Conservation (phyloP, 1,140 invertebrate genomes). For the Laodelphax striatellus region DNA sequence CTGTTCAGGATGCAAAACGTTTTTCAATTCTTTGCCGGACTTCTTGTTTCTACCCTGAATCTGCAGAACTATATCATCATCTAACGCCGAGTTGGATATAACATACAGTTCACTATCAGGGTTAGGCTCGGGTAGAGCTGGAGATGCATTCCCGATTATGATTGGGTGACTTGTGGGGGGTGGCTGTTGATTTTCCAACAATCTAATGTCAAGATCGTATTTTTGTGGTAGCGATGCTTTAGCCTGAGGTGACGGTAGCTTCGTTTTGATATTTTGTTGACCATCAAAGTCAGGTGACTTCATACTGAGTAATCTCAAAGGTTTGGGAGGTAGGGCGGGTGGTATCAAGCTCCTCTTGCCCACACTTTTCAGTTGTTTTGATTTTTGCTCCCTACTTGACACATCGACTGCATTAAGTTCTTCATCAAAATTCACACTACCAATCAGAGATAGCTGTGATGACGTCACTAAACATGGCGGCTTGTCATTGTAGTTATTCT, state of each 20-base stretch:
- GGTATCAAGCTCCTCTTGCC: conserved; percentile 27
- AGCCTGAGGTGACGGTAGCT: not conserved
- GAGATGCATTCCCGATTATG: not conserved
- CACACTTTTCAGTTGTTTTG: not conserved
- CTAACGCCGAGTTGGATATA: conserved; percentile 23
- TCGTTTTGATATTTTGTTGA: not conserved
- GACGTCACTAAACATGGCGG: not conserved
- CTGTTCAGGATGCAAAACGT: not conserved
- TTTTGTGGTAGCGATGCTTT: not conserved
- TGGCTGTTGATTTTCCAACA: conserved; percentile 1
- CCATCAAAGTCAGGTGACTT: not conserved
- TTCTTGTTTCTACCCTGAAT: conserved; percentile 12
- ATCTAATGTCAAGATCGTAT: not conserved
- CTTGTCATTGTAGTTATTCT: not conserved
- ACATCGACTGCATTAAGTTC: not conserved
- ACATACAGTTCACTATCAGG: conserved; percentile 23
- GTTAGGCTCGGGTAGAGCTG: conserved; percentile 4
- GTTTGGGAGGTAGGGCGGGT: conserved; percentile 55
- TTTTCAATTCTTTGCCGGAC: not conserved
- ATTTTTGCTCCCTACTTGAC: not conserved
- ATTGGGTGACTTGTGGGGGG: not conserved
- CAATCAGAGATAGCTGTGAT: not conserved
- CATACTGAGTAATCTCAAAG: conserved; percentile 23
- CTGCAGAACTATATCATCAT: conserved; percentile 19
- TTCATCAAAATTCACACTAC: not conserved